Evolutionary conservation across 92 coral and sea anemone genomes (phyloP).

Genomic region (Anthopleura xanthogrammica): DNA sequence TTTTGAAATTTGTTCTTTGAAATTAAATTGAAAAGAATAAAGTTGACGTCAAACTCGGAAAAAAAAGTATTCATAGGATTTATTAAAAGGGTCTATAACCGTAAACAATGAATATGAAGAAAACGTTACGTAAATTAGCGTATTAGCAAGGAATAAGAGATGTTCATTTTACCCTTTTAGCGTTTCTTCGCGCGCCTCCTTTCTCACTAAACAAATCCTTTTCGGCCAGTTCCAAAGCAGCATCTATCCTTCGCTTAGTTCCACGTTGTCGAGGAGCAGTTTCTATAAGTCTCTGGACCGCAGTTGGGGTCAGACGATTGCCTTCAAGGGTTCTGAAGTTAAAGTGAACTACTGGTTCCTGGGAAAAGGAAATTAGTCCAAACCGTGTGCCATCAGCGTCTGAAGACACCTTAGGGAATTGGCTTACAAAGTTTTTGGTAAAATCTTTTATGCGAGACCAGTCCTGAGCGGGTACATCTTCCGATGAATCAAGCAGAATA

Average conservation of each 20-base stretch:
- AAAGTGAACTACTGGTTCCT: constrained; percentile 40
- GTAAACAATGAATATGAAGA: no score
- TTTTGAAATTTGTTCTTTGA: no score
- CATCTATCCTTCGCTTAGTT: constrained; percentile 49
- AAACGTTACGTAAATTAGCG: no score
- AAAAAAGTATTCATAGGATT: no score
- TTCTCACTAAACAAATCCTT: constrained; percentile 34
- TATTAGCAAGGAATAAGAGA: neutral
- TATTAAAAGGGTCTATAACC: no score
- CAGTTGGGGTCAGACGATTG: constrained; percentile 44
- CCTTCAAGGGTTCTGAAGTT: constrained; percentile 64
- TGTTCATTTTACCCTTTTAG: constrained; percentile 21
- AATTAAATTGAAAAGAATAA: no score
- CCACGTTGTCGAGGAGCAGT: constrained; percentile 56
- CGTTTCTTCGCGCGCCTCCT: constrained; percentile 34
- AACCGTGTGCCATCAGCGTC: constrained; percentile 63
- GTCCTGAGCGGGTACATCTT: constrained; percentile 48
- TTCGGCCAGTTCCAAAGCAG: constrained; percentile 36
- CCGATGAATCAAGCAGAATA: constrained; percentile 67
- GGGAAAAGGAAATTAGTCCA: constrained; percentile 63
- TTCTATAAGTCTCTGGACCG: constrained; percentile 44
- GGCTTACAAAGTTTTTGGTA: constrained; percentile 51
- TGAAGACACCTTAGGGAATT: constrained; percentile 47
- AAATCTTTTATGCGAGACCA: constrained; percentile 52
- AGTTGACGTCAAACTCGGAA: no score